Conservation (phyloP, 1,140 invertebrate genomes). For the Drosophila murphyi region DNA sequence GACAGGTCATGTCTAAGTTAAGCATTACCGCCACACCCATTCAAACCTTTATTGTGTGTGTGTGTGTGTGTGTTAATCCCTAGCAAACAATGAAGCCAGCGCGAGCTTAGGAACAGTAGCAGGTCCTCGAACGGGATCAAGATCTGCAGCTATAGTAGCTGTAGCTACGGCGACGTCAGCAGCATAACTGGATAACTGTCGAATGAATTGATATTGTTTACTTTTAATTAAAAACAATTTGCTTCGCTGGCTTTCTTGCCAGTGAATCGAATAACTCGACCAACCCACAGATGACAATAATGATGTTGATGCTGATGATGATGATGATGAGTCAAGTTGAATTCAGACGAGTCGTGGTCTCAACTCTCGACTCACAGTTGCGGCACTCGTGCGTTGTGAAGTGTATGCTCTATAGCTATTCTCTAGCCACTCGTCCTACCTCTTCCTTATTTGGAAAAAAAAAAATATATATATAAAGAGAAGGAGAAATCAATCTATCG, state of each 20-base stretch:
- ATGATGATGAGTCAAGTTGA: background rate
- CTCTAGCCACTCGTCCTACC: slow-evolving; percentile 2
- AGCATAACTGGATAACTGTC: slow-evolving; percentile 80
- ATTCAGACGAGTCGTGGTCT: slow-evolving; percentile 5
- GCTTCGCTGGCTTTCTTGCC: slow-evolving; percentile 79
- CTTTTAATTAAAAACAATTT: slow-evolving; percentile 83
- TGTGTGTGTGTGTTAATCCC: slow-evolving; percentile 51
- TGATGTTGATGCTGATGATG: slow-evolving; percentile 32
- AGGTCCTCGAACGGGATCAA: slow-evolving; percentile 6
- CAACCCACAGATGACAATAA: slow-evolving; percentile 17
- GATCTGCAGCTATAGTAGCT: slow-evolving; percentile 7
- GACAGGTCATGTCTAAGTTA: slow-evolving; percentile 62
- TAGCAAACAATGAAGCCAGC: slow-evolving; percentile 45
- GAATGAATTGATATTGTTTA: slow-evolving; percentile 82
- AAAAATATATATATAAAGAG: background rate
- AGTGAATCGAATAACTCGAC: slow-evolving; percentile 49
- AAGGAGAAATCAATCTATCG: slow-evolving; percentile 9
- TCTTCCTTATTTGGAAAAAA: slow-evolving; percentile 1
- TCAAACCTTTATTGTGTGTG: slow-evolving; percentile 26
- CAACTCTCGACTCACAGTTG: background rate
- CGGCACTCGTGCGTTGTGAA: slow-evolving; percentile 1
- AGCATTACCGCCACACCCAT: slow-evolving; percentile 15
- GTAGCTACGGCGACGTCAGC: slow-evolving; percentile 57
- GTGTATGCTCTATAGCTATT: slow-evolving; percentile 13
- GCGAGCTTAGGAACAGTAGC: slow-evolving; percentile 23